Percentiles rank a stretch among this genome's conserved stretches.
Evolutionary conservation across 2,113 vertebrate genomes (phyloP).

Genomic region (Cryptoleucopteryx plumbea): DNA sequence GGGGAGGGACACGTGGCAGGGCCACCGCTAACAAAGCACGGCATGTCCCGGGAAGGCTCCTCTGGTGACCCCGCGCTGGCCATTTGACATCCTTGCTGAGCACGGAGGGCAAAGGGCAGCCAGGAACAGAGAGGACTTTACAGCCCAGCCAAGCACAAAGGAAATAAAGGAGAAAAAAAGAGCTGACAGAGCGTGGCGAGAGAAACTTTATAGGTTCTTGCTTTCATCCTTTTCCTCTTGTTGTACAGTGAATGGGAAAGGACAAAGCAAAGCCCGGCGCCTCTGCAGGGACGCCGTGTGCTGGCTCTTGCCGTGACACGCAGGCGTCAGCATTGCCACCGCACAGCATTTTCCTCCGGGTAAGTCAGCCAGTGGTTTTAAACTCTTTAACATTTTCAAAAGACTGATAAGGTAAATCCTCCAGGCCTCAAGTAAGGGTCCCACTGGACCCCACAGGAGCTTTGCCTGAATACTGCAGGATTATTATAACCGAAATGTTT

Average conservation of each 20-base stretch:
- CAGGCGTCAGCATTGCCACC: rapidly evolving
- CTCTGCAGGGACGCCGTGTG: rapidly evolving
- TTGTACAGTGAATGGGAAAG: not conserved
- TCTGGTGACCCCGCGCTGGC: rapidly evolving
- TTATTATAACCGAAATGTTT: not conserved
- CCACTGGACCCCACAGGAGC: not conserved
- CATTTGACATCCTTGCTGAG: not conserved
- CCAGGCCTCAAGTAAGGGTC: not conserved
- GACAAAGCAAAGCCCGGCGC: not conserved
- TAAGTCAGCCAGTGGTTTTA: not conserved
- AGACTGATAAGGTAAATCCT: not conserved
- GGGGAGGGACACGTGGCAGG: not conserved
- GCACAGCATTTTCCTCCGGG: rapidly evolving
- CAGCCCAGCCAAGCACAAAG: not conserved
- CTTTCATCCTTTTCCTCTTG: not conserved
- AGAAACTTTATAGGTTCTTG: not conserved
- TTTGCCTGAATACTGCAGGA: not conserved
- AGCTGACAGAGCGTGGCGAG: not conserved
- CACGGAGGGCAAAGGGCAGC: not conserved
- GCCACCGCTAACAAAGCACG: rapidly evolving
- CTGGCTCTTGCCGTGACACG: rapidly evolving
- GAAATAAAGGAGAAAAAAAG: not conserved
- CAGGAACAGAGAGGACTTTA: not conserved
- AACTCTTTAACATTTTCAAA: not conserved
- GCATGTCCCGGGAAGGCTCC: rapidly evolving